phyloP scores from a whole-genome alignment of 2,113 vertebrate species.

The Cynoglossus semilaevis region DNA sequence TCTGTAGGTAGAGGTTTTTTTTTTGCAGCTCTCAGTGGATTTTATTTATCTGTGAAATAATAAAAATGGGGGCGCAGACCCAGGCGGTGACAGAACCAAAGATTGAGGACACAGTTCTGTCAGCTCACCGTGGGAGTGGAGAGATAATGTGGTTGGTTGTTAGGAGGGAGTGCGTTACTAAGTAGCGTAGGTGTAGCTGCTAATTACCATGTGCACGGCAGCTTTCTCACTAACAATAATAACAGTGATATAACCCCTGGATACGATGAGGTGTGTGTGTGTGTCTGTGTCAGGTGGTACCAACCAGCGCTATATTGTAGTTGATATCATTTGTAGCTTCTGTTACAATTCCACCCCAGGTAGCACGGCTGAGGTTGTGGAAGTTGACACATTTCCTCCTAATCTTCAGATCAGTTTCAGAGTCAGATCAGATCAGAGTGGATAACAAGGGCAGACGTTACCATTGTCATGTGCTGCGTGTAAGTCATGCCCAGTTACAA shows the following conservation, averaged over 20 bases:
- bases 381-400: slow-evolving; percentile 4
- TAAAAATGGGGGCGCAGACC: too few species aligned
- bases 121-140: slow-evolving; percentile 16
- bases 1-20: too few species aligned
- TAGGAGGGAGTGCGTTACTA: slow-evolving; percentile 56
- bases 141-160: slow-evolving; percentile 58
- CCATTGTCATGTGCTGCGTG: slow-evolving; percentile 8
- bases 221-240: slow-evolving; percentile 45
- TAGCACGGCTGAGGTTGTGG: neutral
- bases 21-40: too few species aligned
- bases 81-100: neutral
- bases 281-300: neutral
- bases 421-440: slow-evolving; percentile 1
- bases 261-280: neutral
- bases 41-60: too few species aligned
- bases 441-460: neutral
- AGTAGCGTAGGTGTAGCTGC: slow-evolving; percentile 51
- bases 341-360: neutral
- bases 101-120: too few species aligned
- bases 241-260: slow-evolving; percentile 17
- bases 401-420: slow-evolving; percentile 10
- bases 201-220: slow-evolving; percentile 52
- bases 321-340: slow-evolving; percentile 1
- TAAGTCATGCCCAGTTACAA: neutral
- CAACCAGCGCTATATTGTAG: neutral